Percentiles rank a stretch among this genome's conserved stretches.
Evolutionary conservation across 2,113 vertebrate species (phyloP).

Genomic region (Passerina amoena): DNA sequence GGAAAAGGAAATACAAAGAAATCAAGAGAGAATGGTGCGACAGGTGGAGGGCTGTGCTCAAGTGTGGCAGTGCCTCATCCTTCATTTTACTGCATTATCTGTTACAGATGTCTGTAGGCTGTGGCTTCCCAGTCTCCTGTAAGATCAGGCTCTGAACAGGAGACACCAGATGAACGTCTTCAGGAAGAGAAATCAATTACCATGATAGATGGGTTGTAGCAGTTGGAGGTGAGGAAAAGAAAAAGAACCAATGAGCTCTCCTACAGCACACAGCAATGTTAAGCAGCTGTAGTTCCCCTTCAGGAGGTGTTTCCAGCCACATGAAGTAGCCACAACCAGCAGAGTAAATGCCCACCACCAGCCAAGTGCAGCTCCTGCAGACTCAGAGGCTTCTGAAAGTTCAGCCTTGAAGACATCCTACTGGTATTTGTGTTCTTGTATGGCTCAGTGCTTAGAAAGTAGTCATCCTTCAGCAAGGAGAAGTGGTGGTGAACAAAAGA

Average conservation of each 20-base stretch:
- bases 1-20: background rate
- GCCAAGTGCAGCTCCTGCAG: rapidly evolving
- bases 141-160: background rate
- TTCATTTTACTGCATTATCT: background rate
- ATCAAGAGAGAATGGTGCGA: rapidly evolving
- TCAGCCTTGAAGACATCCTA: background rate
- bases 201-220: background rate
- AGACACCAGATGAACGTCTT: background rate
- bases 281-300: background rate
- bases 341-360: background rate
- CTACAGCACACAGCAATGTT: background rate
- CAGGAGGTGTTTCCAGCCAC: background rate
- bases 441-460: background rate
- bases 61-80: background rate
- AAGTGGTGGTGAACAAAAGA: background rate
- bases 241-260: background rate
- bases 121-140: background rate
- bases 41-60: background rate
- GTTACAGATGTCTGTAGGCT: background rate
- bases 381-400: background rate
- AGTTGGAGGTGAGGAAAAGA: background rate
- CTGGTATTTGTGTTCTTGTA: background rate
- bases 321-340: background rate
- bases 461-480: background rate
- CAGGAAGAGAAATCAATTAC: background rate